These are phyloP conservation scores for Chaetura pelagica DNA, from an alignment of 2,113 vertebrate genomes.

Conservation along the genomic window DNA sequence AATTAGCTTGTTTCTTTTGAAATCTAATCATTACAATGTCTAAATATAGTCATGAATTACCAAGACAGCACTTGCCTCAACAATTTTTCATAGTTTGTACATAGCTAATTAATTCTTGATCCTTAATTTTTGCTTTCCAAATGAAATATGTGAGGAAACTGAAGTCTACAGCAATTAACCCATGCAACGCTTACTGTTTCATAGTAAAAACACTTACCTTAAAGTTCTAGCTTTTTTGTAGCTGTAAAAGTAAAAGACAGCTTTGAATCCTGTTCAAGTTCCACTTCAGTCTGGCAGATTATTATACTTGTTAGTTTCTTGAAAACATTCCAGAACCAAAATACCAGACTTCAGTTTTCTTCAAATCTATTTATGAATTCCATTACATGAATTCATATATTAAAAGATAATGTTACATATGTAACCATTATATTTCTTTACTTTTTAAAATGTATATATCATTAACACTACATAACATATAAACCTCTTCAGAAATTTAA, in stretches of 20 bases:
- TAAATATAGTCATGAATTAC: slow-evolving; percentile 51
- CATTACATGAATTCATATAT: neutral
- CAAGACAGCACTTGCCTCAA: slow-evolving; percentile 40
- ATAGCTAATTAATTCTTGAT: slow-evolving; percentile 25
- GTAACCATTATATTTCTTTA: rapidly evolving
- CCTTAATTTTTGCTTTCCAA: slow-evolving; percentile 51
- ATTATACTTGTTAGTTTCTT: neutral
- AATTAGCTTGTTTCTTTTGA: slow-evolving; percentile 55
- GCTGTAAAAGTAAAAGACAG: neutral
- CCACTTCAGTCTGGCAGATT: neutral
- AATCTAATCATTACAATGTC: slow-evolving; percentile 56
- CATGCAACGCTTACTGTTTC: neutral
- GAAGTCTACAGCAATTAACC: slow-evolving; percentile 42
- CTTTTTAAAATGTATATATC: neutral
- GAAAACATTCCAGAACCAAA: neutral
- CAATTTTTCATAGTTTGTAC: slow-evolving; percentile 44
- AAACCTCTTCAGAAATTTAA: neutral
- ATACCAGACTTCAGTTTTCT: neutral
- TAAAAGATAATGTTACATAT: neutral
- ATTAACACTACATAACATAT: neutral
- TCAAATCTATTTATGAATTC: neutral
- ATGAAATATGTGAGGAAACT: slow-evolving; percentile 52
- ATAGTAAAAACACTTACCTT: neutral
- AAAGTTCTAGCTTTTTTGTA: neutral
- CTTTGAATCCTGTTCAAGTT: neutral